These are phyloP conservation scores for Pachycephala philippinensis DNA, from an alignment of 2,113 vertebrate species.

Conservation along the genomic window DNA sequence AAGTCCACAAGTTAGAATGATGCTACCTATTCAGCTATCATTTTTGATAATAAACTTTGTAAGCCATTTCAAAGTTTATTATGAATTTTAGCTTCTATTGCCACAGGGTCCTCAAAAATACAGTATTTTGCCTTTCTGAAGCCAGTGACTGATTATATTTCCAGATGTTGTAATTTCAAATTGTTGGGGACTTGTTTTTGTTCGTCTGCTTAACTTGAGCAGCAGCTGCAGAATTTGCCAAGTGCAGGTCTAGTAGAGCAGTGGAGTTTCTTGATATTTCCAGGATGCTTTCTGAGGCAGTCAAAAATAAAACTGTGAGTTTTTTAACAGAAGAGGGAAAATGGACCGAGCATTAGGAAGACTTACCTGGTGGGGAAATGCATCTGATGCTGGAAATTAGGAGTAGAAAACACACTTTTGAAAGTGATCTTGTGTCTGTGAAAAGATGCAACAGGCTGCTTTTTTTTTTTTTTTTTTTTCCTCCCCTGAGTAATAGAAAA, in stretches of 20 bases:
- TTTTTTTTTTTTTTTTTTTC: background rate
- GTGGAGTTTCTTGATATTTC: background rate
- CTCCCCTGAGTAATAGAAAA: background rate
- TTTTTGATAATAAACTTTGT: background rate
- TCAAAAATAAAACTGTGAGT: background rate
- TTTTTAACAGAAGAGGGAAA: background rate
- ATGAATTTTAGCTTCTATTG: background rate
- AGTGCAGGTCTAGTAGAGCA: background rate
- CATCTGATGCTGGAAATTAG: background rate
- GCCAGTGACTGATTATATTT: background rate
- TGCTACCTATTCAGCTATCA: background rate
- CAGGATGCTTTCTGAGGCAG: background rate
- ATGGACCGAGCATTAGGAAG: background rate
- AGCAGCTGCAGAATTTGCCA: background rate
- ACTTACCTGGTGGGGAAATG: background rate
- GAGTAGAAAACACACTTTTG: background rate
- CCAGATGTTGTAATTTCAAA: background rate
- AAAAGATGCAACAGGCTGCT: background rate
- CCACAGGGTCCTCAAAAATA: background rate
- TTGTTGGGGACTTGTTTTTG: background rate
- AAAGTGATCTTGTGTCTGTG: background rate
- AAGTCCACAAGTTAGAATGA: background rate
- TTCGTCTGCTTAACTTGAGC: background rate
- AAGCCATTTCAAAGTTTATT: background rate
- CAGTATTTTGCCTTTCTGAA: background rate